These are phyloP conservation scores for Episyrphus balteatus DNA, from an alignment of 1,140 invertebrate species.

Conservation along the genomic window DNA sequence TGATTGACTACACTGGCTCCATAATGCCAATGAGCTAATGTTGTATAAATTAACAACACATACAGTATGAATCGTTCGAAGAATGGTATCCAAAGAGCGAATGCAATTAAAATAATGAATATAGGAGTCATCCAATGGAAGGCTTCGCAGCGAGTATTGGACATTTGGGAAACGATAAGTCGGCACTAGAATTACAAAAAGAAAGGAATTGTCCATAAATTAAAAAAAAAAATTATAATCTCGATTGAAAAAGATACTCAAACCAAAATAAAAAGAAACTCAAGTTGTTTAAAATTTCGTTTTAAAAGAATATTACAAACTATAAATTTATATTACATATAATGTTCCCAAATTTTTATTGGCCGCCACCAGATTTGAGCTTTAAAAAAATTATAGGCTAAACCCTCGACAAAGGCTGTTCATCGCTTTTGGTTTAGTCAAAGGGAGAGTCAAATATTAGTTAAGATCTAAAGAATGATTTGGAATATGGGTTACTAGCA, in stretches of 20 bases:
- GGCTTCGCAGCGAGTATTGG: constrained; percentile 71
- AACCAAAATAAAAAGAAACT: neutral
- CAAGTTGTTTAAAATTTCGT: no score
- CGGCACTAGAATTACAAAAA: constrained; percentile 65
- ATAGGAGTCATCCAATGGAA: constrained; percentile 76
- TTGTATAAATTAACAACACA: constrained; percentile 54
- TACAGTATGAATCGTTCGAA: constrained; percentile 64
- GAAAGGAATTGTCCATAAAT: neutral
- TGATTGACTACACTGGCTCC: constrained; percentile 67
- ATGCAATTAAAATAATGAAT: constrained; percentile 40
- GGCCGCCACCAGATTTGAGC: no score
- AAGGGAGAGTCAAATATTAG: no score
- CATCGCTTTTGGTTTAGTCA: no score
- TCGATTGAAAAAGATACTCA: neutral
- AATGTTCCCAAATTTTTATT: no score
- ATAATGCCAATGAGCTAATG: constrained; percentile 80
- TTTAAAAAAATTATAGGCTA: no score
- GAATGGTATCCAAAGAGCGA: constrained; percentile 46
- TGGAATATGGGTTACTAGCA: no score
- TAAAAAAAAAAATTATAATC: neutral
- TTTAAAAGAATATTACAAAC: no score
- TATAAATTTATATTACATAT: no score
- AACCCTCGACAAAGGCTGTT: no score
- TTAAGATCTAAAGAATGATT: no score
- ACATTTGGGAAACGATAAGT: constrained; percentile 96